These are phyloP conservation scores for Papilio protenor DNA, from an alignment of 2,888 invertebrate genomes.

Conservation along the genomic window DNA sequence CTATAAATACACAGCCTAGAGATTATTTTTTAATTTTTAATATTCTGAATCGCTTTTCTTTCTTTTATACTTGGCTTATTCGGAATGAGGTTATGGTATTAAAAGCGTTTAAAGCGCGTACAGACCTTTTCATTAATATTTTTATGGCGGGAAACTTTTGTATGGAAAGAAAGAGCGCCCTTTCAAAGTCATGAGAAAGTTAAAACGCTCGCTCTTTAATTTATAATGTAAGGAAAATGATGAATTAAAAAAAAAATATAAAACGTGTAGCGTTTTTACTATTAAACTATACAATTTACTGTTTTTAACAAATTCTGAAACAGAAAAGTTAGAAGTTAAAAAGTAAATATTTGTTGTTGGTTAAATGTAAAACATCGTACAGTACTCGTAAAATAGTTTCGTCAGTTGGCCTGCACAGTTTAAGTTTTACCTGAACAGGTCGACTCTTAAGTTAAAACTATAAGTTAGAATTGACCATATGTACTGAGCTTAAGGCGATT, in stretches of 20 bases:
- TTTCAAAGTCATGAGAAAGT: constrained; percentile 9
- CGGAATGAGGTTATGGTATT: constrained; percentile 36
- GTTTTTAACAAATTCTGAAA: not conserved
- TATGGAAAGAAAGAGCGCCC: constrained; percentile 12
- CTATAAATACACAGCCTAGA: not conserved
- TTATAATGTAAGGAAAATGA: not conserved
- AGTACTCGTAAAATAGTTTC: too few species aligned
- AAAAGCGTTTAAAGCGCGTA: constrained; percentile 26
- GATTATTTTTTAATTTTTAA: not conserved
- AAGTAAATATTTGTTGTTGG: not conserved
- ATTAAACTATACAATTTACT: not conserved
- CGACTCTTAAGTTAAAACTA: too few species aligned
- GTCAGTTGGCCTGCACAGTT: not conserved
- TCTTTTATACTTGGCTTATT: constrained; percentile 10
- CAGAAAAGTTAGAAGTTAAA: too few species aligned
- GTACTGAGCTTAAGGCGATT: not conserved
- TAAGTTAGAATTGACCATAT: too few species aligned
- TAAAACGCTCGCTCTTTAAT: constrained; percentile 11
- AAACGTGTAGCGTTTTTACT: too few species aligned
- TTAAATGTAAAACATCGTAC: too few species aligned
- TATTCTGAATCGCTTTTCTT: not conserved
- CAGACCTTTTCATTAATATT: constrained; percentile 1
- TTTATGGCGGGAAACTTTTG: constrained; percentile 29
- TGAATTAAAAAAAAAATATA: not conserved
- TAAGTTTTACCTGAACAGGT: not conserved